These are phyloP conservation scores for Cheilosia variabilis DNA, from an alignment of 2,888 invertebrate genomes.

Conservation along the genomic window DNA sequence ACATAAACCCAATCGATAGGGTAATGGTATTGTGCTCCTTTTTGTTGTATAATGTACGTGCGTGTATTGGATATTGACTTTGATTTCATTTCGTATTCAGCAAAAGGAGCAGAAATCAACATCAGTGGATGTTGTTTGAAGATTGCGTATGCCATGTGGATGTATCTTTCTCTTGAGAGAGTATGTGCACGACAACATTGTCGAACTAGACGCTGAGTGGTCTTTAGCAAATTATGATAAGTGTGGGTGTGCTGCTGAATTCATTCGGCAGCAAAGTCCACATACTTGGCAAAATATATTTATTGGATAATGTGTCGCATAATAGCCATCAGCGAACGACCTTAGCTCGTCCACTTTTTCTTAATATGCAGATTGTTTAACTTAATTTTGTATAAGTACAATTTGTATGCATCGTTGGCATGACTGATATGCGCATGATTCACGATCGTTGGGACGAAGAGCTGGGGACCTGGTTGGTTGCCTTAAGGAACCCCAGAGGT, in stretches of 20 bases:
- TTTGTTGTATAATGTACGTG: slow-evolving; percentile 72
- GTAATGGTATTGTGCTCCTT: slow-evolving; percentile 74
- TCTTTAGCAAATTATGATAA: slow-evolving; percentile 40
- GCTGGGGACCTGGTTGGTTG: too few relatives aligned
- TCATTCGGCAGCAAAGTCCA: slow-evolving; percentile 18
- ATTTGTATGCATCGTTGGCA: not conserved
- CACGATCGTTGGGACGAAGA: too few relatives aligned
- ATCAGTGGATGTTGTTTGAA: slow-evolving; percentile 54
- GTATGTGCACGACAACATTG: slow-evolving; percentile 30
- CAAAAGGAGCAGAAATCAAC: slow-evolving; percentile 74
- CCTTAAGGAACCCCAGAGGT: too few relatives aligned
- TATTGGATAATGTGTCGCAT: slow-evolving; percentile 8
- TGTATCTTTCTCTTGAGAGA: slow-evolving; percentile 33
- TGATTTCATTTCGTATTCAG: slow-evolving; percentile 75
- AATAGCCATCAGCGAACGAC: too few relatives aligned
- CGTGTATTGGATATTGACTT: slow-evolving; percentile 74
- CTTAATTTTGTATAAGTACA: too few relatives aligned
- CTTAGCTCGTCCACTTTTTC: too few relatives aligned
- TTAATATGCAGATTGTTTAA: too few relatives aligned
- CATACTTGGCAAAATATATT: slow-evolving; percentile 15
- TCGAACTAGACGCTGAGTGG: slow-evolving; percentile 44
- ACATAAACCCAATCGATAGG: slow-evolving; percentile 75
- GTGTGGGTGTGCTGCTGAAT: slow-evolving; percentile 34
- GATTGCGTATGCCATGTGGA: slow-evolving; percentile 25
- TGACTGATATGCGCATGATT: too few relatives aligned